These are phyloP conservation scores for Drosophila guanche DNA, from an alignment of 1,140 invertebrate genomes.

Conservation along the genomic window DNA sequence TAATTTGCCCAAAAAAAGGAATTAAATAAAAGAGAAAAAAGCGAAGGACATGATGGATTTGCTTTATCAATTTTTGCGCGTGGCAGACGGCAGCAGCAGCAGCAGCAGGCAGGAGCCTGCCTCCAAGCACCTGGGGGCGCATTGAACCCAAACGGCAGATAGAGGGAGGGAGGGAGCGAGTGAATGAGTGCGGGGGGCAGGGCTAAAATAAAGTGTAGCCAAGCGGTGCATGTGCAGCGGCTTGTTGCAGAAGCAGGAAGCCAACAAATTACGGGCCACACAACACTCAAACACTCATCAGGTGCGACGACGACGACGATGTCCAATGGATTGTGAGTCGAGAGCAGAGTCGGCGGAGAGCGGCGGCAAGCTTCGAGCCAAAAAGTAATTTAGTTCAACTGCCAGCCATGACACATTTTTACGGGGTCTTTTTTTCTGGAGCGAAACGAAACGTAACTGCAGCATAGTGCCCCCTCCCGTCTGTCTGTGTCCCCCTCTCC, in stretches of 20 bases:
- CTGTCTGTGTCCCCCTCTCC: background rate
- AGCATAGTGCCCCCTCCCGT: constrained; percentile 2
- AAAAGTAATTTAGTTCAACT: constrained; percentile 68
- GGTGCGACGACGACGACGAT: constrained; percentile 61
- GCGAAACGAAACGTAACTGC: constrained; percentile 44
- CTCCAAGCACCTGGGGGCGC: constrained; percentile 34
- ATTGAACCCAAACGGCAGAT: constrained; percentile 67
- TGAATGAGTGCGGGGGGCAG: constrained; percentile 6
- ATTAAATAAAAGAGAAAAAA: constrained; percentile 1
- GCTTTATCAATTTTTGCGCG: constrained; percentile 61
- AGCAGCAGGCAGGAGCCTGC: constrained; percentile 15
- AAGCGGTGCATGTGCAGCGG: constrained; percentile 78
- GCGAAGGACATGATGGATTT: constrained; percentile 47
- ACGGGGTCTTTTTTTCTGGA: constrained; percentile 58
- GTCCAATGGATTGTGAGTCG: constrained; percentile 59
- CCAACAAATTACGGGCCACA: constrained; percentile 72
- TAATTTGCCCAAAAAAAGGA: constrained; percentile 55
- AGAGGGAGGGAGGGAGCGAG: background rate
- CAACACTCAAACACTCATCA: constrained; percentile 51
- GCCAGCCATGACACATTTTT: constrained; percentile 76
- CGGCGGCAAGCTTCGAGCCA: no score
- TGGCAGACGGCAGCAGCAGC: constrained; percentile 13
- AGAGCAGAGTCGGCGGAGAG: no score
- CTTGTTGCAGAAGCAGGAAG: constrained; percentile 71
- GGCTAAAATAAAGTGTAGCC: constrained; percentile 40